Conservation (phyloP, 2,113 vertebrate genomes). For the Philantomba maxwellii region DNA sequence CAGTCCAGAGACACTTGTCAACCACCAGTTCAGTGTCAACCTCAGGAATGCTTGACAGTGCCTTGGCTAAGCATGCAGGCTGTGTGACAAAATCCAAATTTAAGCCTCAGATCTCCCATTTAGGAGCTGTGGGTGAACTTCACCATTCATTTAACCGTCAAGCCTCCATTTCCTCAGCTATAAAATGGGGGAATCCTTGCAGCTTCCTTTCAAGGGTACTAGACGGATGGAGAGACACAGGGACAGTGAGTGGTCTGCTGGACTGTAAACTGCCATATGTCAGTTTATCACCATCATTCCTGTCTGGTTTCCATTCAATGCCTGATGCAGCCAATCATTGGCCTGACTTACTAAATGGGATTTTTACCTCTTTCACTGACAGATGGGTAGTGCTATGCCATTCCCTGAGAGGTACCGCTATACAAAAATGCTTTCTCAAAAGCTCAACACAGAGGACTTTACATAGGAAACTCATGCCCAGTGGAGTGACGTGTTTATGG, state of each 20-base stretch:
- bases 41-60: background rate
- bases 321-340: background rate
- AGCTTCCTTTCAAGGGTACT: background rate
- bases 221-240: accelerated
- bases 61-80: background rate
- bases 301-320: background rate
- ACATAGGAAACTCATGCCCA: background rate
- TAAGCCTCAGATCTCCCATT: background rate
- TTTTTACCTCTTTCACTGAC: too few relatives aligned
- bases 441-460: background rate
- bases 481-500: slow-evolving; percentile 49
- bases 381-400: background rate
- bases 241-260: background rate
- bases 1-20: background rate
- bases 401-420: background rate
- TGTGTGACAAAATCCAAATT: background rate
- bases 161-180: background rate
- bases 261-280: accelerated
- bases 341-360: background rate
- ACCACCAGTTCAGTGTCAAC: background rate
- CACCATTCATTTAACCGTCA: too few relatives aligned
- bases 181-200: too few relatives aligned
- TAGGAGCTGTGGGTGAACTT: background rate
- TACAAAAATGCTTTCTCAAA: background rate
- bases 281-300: background rate